Percentiles rank a stretch among this genome's conserved stretches.
These are phyloP conservation scores for Trematomus bernacchii DNA, from an alignment of 2,797 vertebrate genomes.

Conservation along the genomic window DNA sequence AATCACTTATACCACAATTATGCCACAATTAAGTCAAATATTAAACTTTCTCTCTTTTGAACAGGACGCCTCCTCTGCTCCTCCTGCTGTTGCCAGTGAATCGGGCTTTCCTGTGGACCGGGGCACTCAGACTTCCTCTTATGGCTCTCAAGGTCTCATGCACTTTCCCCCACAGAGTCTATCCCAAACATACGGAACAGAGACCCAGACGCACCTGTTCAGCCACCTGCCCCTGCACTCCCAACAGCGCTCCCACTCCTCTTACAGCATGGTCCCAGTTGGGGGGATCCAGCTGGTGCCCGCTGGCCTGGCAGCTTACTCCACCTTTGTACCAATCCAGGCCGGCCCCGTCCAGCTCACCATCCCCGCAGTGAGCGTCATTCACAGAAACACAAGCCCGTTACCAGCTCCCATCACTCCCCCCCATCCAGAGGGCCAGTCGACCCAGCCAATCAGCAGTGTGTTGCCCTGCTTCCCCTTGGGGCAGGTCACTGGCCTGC, in stretches of 20 bases:
- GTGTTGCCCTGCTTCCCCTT: conserved; percentile 93
- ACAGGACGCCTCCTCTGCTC: conserved; percentile 64
- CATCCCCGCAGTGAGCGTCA: conserved; percentile 92
- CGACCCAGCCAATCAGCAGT: conserved; percentile 79
- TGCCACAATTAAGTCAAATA: neutral
- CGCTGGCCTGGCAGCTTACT: conserved; percentile 92
- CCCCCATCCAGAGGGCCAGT: conserved; percentile 70
- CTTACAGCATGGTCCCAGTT: conserved; percentile 92
- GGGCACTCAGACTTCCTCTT: conserved; percentile 82
- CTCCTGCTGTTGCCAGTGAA: conserved; percentile 59
- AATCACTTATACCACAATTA: neutral
- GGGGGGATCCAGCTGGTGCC: conserved; percentile 96
- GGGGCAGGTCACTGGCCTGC: conserved; percentile 89
- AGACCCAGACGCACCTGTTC: conserved; percentile 90
- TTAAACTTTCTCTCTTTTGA: neutral
- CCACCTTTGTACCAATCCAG: conserved; percentile 95
- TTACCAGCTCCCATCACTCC: conserved; percentile 75
- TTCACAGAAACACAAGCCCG: conserved; percentile 90
- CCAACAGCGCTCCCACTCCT: conserved; percentile 90
- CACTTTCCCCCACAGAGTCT: conserved; percentile 70
- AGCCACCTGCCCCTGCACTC: conserved; percentile 98
- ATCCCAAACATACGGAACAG: conserved; percentile 66
- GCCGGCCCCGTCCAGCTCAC: conserved; percentile 93
- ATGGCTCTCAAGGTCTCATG: conserved; percentile 73
- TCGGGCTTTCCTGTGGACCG: conserved; percentile 75